Evolutionary conservation across 2,113 vertebrate genomes (phyloP), one percentile per base, ranked within the genome.

Genomic region (Oreochromis spilurus): DNA sequence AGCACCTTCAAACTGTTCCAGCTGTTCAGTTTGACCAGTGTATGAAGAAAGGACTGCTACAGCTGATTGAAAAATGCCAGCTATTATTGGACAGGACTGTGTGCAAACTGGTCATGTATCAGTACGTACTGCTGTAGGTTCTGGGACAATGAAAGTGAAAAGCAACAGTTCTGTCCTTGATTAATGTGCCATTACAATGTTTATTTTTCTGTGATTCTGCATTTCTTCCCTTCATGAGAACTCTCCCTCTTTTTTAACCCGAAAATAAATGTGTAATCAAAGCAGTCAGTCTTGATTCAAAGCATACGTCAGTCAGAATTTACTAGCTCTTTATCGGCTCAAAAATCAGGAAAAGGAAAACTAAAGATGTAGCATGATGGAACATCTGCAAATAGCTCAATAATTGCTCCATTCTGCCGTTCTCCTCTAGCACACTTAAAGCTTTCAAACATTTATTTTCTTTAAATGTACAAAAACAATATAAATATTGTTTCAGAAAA

Each of bases 71-170:
- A 21, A 83, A 43, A 78, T 60, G 0, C 6, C 62, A 82, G 8
- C 36, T 38, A 48, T 79, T 57, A 54, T 58, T 21, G 34, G 21
- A 62, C 1, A 16, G 29, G n/a, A 40, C 6, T 26, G 6, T 31
- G 19, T 85, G 53, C 19, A 11, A 8, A 80, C 14, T 34, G 57
- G 85, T 52, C 55, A 72, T 82, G 52, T n/a, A 67, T 72, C 80
- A 78, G 81, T 31, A 36, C 54, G 21, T 16, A 45, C 81, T 89
- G 83, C 57, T 84, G 81, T n/a, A 72, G 85, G 95, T 95, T 96
- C 94, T 96, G 96, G 95, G 93, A 95, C 94, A 94, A 75, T 95
- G 94, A 86, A 91, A 93, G 90, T 77, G 52, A 93, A 95, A 94
- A 92, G 91, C 91, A 92, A 93, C 91, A 89, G 67, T 83, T 84